Base-by-base conservation (phyloP, 2,113 vertebrate genomes). In the Leucopsar rothschildi region DNA sequence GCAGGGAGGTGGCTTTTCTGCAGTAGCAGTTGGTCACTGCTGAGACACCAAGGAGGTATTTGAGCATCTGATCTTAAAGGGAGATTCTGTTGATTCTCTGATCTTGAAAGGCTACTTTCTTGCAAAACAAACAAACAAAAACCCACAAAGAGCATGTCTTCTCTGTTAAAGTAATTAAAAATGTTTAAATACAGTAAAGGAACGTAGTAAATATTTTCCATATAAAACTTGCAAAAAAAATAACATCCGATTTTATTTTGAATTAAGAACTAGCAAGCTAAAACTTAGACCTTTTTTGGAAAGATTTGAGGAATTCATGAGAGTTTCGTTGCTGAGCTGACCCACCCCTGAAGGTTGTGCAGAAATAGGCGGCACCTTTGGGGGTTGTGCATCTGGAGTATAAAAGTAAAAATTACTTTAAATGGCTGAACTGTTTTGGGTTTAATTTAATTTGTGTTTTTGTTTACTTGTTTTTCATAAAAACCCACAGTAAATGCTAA, bases 1-100 rank as follows among this genome's bases (percentile, higher is more conserved):
- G 45, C 8, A 3, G 6, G 42, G 3, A 23, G 40, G 15, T 53
- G 31, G 15, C 6, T 44, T 68, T 80, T n/a, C 45, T 52, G n/a
- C 2, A 23, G 0, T 5, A 9, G 5, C 4, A 4, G 23, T 35
- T 0, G 3, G 12, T 72, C 40, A 16, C 13, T 60, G 50, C 52
- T 61, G 57, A 66, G 63, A 55, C 37, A 53, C 28, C 4, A 3
- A 42, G 56, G 45, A 53, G 61, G n/a, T 65, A 35, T 4, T 76
- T n/a, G 29, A 28, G 39, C 29, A 25, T 85, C n/a, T 71, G 15
- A n/a, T 45, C 17, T 77, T 49, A 28, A 52, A 65, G 44, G 40
- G 39, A 42, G 15, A 15, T 52, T 64, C 33, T 76, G 3, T 37
- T 65, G n/a, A 11, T 76, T 64, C 22, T 64, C 28, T 82, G 66